Evolutionary conservation across 1,140 invertebrate species (phyloP), one percentile per base, ranked within the genome.

Genomic region (Sitobion miscanthi): DNA sequence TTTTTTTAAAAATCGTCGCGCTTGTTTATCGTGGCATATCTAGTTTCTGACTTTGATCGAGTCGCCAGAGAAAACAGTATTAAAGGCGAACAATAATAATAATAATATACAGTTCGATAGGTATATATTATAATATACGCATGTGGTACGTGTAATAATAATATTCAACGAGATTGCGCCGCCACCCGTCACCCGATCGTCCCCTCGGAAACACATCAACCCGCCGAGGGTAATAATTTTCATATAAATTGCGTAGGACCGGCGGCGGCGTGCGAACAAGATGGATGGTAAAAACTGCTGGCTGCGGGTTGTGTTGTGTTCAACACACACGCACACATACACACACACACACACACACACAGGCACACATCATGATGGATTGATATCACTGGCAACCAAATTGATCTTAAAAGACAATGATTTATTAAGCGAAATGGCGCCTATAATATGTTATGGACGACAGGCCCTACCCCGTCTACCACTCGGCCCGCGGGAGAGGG

Each of bases 401-500:
- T 92, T 83, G 91, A 92, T 92, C 91, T 83, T 83, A 83, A 77
- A 92, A 92, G 91, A 92, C 91, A 92, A 92, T 92, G 91, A 92
- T 92, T 92, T 92, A 92, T 92, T 92, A 92, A 92, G 91, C 91
- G 91, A 83, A 83, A 92, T 83, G 91, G 91, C 91, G 91, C 91
- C 91, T 83, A 83, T 92, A 92, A 92, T 92, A 92, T 92, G 91
- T 92, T 92, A 92, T 52, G 77, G 77, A 83, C 91, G 91, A 92
- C 91, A 92, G 91, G 25, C 45, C 45, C 38, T 17, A 21, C 90
- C 30, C 47, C 86, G 30, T 23, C 45, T 35, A 17, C 14, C 49
- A 6, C 30, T n/a, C 83, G 14, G 42, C 42, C 11, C 1, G 45
- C 57, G 62, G 30, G n/a, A 23, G 57, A n/a, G 91, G 91, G 69